Conservation (phyloP, 2,113 vertebrate species). For the Eubucco bourcierii region DNA sequence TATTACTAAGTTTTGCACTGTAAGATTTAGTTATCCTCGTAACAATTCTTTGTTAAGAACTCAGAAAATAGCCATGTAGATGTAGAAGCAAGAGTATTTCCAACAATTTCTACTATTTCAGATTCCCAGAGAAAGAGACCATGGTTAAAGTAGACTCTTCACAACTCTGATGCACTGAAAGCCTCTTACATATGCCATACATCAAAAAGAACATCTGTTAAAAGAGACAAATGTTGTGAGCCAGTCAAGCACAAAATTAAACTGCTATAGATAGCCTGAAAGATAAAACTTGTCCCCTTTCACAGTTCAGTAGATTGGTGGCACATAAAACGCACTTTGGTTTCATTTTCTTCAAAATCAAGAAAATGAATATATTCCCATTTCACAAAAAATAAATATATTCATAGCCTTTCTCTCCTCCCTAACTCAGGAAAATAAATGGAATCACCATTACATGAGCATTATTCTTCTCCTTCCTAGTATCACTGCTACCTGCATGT, state of each 20-base stretch:
- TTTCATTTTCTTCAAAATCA: neutral
- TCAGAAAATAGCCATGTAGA: neutral
- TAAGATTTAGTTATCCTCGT: neutral
- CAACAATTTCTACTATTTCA: neutral
- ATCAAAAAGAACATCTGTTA: neutral
- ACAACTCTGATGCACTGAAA: neutral
- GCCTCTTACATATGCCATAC: neutral
- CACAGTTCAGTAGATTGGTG: neutral
- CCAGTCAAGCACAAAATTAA: constrained; percentile 29
- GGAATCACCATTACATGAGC: neutral
- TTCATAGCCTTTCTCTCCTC: neutral
- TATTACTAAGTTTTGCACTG: neutral
- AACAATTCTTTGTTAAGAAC: neutral
- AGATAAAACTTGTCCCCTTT: neutral
- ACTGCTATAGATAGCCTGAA: neutral
- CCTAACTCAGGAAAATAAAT: neutral
- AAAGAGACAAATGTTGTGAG: neutral
- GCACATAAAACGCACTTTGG: neutral
- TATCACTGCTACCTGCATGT: neutral
- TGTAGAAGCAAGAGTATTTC: neutral
- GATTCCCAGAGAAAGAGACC: neutral
- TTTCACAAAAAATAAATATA: neutral
- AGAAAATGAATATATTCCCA: neutral
- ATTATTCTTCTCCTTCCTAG: neutral
- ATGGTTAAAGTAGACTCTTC: neutral